Evolutionary conservation across 2,888 invertebrate genomes (phyloP).

Genomic region (Clivina fossor): DNA sequence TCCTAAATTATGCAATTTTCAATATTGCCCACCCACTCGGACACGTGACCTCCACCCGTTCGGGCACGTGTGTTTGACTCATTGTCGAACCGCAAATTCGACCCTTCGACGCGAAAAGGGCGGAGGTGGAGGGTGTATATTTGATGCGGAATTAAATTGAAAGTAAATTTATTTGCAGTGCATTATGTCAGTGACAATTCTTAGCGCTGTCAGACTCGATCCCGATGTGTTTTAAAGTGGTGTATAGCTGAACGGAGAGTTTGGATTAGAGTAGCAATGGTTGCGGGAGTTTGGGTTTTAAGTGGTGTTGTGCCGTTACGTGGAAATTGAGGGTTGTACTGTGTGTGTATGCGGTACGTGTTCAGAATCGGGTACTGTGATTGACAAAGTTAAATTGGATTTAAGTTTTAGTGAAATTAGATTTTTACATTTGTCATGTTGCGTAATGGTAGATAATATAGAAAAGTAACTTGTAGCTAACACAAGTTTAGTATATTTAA

Average conservation of each 20-base stretch:
- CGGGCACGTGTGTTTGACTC: conserved; percentile 57
- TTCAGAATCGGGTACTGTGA: too few relatives aligned
- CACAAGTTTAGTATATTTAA: too few relatives aligned
- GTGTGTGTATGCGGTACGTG: too few relatives aligned
- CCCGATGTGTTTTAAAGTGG: conserved; percentile 32
- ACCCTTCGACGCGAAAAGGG: conserved; percentile 39
- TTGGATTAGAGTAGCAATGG: background rate
- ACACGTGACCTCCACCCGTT: conserved; percentile 56
- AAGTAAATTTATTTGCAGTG: conserved; percentile 34
- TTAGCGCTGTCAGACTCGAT: conserved; percentile 26
- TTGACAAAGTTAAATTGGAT: too few relatives aligned
- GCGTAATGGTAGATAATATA: too few relatives aligned
- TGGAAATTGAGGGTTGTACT: too few relatives aligned
- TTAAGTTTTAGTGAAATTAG: too few relatives aligned
- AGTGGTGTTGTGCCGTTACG: too few relatives aligned
- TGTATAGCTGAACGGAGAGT: background rate
- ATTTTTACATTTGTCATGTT: too few relatives aligned
- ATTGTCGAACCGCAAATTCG: conserved; percentile 55
- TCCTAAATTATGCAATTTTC: conserved; percentile 58
- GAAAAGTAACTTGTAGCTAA: too few relatives aligned
- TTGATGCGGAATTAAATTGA: conserved; percentile 34
- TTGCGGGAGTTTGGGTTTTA: too few relatives aligned
- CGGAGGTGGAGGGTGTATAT: conserved; percentile 25
- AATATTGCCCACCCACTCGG: conserved; percentile 57
- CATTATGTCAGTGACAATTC: conserved; percentile 29